Base-by-base conservation (phyloP, 1,140 invertebrate species). In the Anastrepha ludens region DNA sequence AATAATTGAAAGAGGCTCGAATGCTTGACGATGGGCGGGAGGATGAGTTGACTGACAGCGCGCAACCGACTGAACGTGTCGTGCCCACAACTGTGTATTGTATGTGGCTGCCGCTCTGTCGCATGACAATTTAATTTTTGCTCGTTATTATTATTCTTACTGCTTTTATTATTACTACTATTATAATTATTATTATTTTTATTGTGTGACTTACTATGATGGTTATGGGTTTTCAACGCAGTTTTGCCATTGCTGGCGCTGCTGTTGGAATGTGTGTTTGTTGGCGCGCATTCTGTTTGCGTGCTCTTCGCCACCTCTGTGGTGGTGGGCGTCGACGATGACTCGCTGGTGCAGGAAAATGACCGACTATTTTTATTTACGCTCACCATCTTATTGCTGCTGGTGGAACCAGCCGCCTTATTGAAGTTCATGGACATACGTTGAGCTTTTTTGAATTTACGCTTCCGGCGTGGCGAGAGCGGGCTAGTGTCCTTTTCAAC, bases 1-100 rank as follows among this genome's bases (percentile, higher is more conserved):
- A 93, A 92, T 74, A 93, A 88, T 87, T 92, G 91, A 86, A 93
- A 93, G 67, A 93, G 87, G 88, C 92, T 93, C 91, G 92, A 93
- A 93, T 93, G 92, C 88, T 93, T 89, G 5, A 86, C 87, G 47
- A 88, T 88, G 65, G 89, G 88, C 78, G 88, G 87, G 58, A 89
- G 91, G 88, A 93, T 91, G 55, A 91, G 90, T 81, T 88, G 91
- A 87, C 92, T 90, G 87, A 93, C 88, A 20, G 91, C 89, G 60
- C 89, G 90, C 29, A 92, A 67, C 1, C 91, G 91, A 88, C 91
- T 91, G 67, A 93, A 91, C 86, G 91, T 92, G 65, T 90, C 87
- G 8, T 87, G 70, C 29, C 85, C 85, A 87, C 87, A 70, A n/a
- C 88, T 58, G 29, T 87, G 47, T 41, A 85, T 50, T 8, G 67